Conservation (phyloP, 2,797 vertebrate genomes). For the Astyanax mexicanus region DNA sequence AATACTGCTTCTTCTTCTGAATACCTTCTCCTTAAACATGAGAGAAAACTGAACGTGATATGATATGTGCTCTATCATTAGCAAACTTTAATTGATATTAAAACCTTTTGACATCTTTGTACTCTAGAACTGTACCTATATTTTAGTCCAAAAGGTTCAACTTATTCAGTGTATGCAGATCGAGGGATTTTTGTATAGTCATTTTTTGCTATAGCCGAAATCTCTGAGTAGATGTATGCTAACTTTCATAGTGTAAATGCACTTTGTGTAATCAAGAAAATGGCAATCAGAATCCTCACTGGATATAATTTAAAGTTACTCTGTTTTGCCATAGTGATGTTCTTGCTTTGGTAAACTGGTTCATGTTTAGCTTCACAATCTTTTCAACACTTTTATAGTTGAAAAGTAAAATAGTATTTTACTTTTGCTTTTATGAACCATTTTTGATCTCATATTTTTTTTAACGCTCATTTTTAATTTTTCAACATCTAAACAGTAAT, state of each 20-base stretch:
- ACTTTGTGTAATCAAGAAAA: constrained; percentile 49
- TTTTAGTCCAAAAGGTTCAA: background rate
- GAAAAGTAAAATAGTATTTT: background rate
- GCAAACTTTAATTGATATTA: background rate
- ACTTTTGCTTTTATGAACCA: background rate
- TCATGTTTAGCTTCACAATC: background rate
- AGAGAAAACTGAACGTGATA: background rate
- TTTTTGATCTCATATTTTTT: too few species aligned
- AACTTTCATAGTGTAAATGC: constrained; percentile 34
- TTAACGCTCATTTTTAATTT: background rate
- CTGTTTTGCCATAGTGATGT: constrained; percentile 15
- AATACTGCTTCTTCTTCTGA: constrained; percentile 34
- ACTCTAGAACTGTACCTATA: background rate
- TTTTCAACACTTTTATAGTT: background rate
- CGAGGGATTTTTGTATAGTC: background rate
- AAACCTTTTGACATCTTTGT: background rate
- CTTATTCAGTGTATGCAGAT: constrained; percentile 22
- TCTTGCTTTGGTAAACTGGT: constrained; percentile 43
- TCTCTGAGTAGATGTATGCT: constrained; percentile 30
- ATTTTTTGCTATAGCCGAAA: background rate
- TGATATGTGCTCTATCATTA: background rate
- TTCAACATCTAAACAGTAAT: background rate
- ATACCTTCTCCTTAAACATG: background rate
- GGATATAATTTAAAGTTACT: constrained; percentile 25
- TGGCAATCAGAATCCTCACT: background rate